phyloP scores from a whole-genome alignment of 2,797 vertebrate genomes.

The Cuculus canorus region DNA sequence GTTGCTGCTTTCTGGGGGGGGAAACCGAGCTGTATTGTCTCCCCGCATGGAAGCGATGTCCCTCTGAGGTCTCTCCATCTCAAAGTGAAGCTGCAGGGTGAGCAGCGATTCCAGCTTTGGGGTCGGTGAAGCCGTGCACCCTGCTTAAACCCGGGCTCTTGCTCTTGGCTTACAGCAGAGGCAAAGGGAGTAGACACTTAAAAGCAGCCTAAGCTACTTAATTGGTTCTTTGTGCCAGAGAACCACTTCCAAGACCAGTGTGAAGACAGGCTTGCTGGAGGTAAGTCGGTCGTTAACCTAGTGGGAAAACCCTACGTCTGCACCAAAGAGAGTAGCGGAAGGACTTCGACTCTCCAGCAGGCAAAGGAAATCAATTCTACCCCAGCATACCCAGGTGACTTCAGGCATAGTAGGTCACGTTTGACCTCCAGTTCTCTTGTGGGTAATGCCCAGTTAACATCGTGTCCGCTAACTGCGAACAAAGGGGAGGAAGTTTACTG shows the following conservation, averaged over 20 bases:
- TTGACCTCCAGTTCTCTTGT: background rate
- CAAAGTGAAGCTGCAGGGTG: background rate
- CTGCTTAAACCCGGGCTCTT: background rate
- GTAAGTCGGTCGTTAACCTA: background rate
- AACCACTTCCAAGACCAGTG: background rate
- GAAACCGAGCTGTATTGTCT: constrained; percentile 23
- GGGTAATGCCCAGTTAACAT: background rate
- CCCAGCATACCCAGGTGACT: background rate
- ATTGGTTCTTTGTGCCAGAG: background rate
- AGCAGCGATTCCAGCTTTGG: background rate
- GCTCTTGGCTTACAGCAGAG: background rate
- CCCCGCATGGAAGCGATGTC: constrained; percentile 58
- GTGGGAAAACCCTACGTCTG: rapidly evolving
- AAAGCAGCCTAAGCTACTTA: background rate
- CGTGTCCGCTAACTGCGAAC: background rate
- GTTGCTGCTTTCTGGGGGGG: background rate
- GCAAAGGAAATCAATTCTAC: background rate
- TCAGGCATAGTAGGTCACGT: background rate
- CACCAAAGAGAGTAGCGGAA: background rate
- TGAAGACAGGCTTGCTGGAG: background rate
- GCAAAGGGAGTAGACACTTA: background rate
- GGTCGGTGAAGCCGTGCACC: background rate
- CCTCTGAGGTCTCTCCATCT: constrained; percentile 41
- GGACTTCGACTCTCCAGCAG: background rate
- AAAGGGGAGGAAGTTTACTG: background rate